Conservation (phyloP, 2,797 vertebrate genomes). For the Simalia tracyae region DNA sequence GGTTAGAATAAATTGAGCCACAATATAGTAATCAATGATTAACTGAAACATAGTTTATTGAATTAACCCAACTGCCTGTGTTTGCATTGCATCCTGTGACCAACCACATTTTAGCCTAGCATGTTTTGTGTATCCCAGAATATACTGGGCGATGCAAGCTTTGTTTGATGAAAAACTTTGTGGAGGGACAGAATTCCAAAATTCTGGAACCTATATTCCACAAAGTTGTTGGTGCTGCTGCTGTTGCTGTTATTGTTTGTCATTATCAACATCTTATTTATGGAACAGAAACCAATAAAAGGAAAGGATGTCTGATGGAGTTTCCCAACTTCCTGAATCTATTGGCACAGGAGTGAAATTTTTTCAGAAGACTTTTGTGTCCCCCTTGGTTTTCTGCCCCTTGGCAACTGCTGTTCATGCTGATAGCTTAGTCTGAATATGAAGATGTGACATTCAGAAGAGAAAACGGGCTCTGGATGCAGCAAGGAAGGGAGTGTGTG, state of each 20-base stretch:
- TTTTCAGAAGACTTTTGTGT: constrained; percentile 35
- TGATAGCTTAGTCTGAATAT: constrained; percentile 71
- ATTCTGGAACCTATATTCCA: neutral
- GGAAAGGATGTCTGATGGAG: neutral
- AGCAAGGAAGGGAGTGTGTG: constrained; percentile 52
- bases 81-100: neutral
- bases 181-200: neutral
- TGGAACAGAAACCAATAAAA: neutral
- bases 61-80: neutral
- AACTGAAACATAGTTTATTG: neutral
- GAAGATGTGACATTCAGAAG: constrained; percentile 76
- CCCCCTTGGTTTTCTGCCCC: constrained; percentile 57
- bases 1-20: neutral
- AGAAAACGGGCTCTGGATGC: constrained; percentile 66
- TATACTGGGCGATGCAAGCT: neutral
- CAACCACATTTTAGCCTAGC: neutral
- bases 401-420: constrained; percentile 63
- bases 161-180: neutral
- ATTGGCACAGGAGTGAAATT: constrained; percentile 25
- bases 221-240: too few relatives aligned
- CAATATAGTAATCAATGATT: neutral
- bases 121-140: neutral
- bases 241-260: neutral
- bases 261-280: neutral
- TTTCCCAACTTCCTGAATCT: constrained; percentile 23